Evolutionary conservation across 2,888 invertebrate species (phyloP), one percentile per base, ranked within the genome.

Genomic region (Hirtodrosophila duncani): DNA sequence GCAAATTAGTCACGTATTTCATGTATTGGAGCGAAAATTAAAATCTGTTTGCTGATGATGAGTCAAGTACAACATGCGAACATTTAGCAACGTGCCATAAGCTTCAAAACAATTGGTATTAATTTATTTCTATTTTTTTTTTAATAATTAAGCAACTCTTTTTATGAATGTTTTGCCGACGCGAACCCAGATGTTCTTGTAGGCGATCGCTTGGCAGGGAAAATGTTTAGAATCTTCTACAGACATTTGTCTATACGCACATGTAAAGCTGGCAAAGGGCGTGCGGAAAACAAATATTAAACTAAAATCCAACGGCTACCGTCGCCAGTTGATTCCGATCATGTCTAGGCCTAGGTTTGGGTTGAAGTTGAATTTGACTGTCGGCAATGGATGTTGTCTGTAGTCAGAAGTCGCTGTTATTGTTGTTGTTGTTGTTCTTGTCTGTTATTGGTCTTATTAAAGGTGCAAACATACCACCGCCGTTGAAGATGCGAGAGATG

Each of bases 401-500:
- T n/a, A n/a, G n/a, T n/a, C n/a, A n/a, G n/a, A n/a, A n/a, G n/a
- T n/a, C n/a, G n/a, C n/a, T n/a, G n/a, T n/a, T n/a, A n/a, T n/a
- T n/a, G n/a, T n/a, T n/a, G n/a, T n/a, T n/a, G n/a, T n/a, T n/a
- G n/a, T n/a, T n/a, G n/a, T n/a, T n/a, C n/a, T n/a, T n/a, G n/a
- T n/a, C n/a, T n/a, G n/a, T 43, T 63, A 61, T 71, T 81, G 66
- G 69, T 75, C 80, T 81, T 81, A 81, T 80, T 78, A 80, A 72
- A 70, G 81, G 80, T 78, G 81, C 72, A 81, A 81, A 81, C 81
- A 80, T 80, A 72, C 81, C 78, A 81, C 72, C 75, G 75, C 60
- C 67, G 81, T 64, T 75, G 72, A 58, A 58, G 58, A 65, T 58
- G 59, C 65, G 53, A 53, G 55, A 8, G 14, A 16, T 8, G 18